Evolutionary conservation across 2,888 invertebrate species (phyloP).

Genomic region (Andricus quercusramuli): DNA sequence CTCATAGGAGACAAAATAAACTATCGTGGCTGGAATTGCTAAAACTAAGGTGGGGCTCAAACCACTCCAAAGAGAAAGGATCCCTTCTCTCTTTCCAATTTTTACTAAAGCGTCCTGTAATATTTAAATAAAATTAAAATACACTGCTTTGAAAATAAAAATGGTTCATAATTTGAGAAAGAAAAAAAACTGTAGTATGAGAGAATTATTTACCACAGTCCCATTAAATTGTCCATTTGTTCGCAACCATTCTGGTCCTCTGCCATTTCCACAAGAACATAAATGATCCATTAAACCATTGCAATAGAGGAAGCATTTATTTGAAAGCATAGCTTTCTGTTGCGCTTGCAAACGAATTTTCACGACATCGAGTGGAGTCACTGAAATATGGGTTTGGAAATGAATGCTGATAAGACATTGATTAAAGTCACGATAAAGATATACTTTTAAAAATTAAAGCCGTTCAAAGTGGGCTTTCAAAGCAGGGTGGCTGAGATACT

Average conservation of each 20-base stretch:
- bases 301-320: slow-evolving; percentile 96
- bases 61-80: slow-evolving; percentile 97
- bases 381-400: slow-evolving; percentile 79
- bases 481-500: too few species aligned
- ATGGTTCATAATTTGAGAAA: slow-evolving; percentile 36
- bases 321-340: slow-evolving; percentile 88
- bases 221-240: slow-evolving; percentile 88
- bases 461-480: too few species aligned
- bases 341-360: slow-evolving; percentile 98
- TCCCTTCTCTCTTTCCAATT: slow-evolving; percentile 93
- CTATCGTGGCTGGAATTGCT: slow-evolving; percentile 97
- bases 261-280: slow-evolving; percentile 85
- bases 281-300: slow-evolving; percentile 99
- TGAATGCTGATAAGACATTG: too few species aligned
- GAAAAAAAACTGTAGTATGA: not conserved
- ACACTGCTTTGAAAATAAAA: slow-evolving; percentile 22
- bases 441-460: too few species aligned
- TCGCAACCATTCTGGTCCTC: slow-evolving; percentile 82
- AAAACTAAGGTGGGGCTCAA: slow-evolving; percentile 96
- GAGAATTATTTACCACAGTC: slow-evolving; percentile 82
- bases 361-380: slow-evolving; percentile 99
- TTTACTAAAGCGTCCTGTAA: slow-evolving; percentile 96
- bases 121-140: slow-evolving; percentile 37
- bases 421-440: too few species aligned
- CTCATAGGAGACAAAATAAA: slow-evolving; percentile 98